Conservation (phyloP, 2,113 vertebrate genomes). For the Podilymbus podiceps region DNA sequence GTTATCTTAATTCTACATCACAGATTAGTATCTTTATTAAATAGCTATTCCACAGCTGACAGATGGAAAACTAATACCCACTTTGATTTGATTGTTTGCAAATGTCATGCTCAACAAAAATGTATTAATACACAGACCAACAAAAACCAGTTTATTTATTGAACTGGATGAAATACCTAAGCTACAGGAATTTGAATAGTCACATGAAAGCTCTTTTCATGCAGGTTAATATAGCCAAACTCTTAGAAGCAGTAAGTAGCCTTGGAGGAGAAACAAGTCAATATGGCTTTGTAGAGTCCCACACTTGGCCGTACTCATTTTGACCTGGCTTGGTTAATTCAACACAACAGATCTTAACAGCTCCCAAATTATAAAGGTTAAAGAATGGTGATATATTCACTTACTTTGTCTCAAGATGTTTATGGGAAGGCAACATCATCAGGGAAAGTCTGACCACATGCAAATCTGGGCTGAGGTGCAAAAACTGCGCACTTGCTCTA, state of each 20-base stretch:
- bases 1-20: neutral
- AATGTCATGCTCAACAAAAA: neutral
- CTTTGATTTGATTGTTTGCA: neutral
- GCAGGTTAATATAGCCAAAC: neutral
- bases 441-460: neutral
- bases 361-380: neutral
- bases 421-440: neutral
- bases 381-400: neutral
- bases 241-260: neutral
- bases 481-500: neutral
- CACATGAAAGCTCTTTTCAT: neutral
- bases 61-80: neutral
- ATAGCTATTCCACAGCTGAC: constrained; percentile 4
- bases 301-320: fast-evolving
- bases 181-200: neutral
- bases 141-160: neutral
- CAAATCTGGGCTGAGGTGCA: neutral
- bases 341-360: neutral
- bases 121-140: neutral
- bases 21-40: neutral
- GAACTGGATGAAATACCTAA: neutral
- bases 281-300: neutral
- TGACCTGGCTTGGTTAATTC: neutral
- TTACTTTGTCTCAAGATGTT: neutral
- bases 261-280: neutral